phyloP scores from a whole-genome alignment of 1,140 invertebrate genomes.

The Temnothorax curvispinosus region DNA sequence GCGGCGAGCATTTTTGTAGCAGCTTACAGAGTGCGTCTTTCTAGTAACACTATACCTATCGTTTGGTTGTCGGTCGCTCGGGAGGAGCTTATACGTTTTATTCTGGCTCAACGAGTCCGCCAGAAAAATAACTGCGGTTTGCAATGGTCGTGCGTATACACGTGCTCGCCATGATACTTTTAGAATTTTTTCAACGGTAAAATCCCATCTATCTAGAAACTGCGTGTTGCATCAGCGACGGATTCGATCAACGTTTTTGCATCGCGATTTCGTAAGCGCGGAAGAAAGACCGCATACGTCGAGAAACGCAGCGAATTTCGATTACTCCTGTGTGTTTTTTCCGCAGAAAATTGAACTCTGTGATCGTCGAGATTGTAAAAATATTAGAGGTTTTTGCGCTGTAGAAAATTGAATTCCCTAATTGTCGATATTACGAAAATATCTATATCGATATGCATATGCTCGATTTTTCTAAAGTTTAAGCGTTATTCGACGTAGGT shows the following conservation, averaged over 20 bases:
- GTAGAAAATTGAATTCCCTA: slow-evolving; percentile 1
- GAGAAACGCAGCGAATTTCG: slow-evolving; percentile 24
- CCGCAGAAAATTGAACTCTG: slow-evolving; percentile 12
- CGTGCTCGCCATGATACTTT: slow-evolving; percentile 57
- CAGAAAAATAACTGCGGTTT: slow-evolving; percentile 75
- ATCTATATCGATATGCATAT: not conserved
- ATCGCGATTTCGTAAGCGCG: slow-evolving; percentile 25
- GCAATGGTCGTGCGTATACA: slow-evolving; percentile 47
- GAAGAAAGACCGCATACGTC: slow-evolving; percentile 2
- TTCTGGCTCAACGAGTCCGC: slow-evolving; percentile 69
- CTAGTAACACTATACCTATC: slow-evolving; percentile 67
- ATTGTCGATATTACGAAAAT: slow-evolving; percentile 7
- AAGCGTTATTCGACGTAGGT: not conserved
- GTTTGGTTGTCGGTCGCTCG: slow-evolving; percentile 25
- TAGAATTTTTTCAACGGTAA: slow-evolving; percentile 59
- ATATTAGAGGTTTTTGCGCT: not conserved
- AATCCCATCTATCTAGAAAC: slow-evolving; percentile 61
- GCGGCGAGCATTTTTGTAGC: slow-evolving; percentile 57
- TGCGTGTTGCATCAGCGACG: slow-evolving; percentile 40
- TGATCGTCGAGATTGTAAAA: slow-evolving; percentile 10
- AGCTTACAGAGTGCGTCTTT: slow-evolving; percentile 63
- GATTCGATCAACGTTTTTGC: slow-evolving; percentile 39
- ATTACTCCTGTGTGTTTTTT: not conserved
- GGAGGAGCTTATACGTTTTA: slow-evolving; percentile 72
- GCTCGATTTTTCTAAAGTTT: not conserved